These are phyloP conservation scores for Alcis repandata DNA, from an alignment of 2,888 invertebrate genomes.

Conservation along the genomic window DNA sequence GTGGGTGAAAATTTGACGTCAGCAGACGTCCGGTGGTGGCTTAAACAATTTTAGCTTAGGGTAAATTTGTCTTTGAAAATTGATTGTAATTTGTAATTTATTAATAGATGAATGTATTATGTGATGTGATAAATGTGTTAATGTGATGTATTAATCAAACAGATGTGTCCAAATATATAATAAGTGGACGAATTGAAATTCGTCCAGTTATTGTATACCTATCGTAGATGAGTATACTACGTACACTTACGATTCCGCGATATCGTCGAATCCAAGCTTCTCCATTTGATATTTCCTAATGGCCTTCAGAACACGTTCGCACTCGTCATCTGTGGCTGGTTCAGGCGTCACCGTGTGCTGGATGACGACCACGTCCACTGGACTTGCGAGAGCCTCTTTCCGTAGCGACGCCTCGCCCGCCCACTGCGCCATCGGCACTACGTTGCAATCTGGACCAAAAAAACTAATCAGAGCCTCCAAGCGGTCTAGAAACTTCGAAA, in stretches of 20 bases:
- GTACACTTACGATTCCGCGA: slow-evolving; percentile 85
- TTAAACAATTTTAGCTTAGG: no score
- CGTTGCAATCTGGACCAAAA: slow-evolving; percentile 50
- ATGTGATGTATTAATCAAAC: no score
- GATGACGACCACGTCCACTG: slow-evolving; percentile 83
- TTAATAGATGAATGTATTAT: no score
- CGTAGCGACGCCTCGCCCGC: slow-evolving; percentile 53
- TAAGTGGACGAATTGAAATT: no score
- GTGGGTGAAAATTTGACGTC: no score
- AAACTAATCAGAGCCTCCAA: no score
- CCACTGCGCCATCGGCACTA: slow-evolving; percentile 64
- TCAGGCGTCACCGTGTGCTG: slow-evolving; percentile 86
- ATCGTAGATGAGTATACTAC: not conserved
- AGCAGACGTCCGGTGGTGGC: no score
- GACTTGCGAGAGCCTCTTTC: slow-evolving; percentile 57
- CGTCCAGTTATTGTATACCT: no score
- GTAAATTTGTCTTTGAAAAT: no score
- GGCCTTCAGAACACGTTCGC: slow-evolving; percentile 67
- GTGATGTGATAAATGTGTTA: no score
- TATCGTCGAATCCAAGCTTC: slow-evolving; percentile 80
- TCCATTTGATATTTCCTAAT: slow-evolving; percentile 86
- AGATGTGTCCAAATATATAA: not conserved
- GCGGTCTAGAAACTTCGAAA: no score
- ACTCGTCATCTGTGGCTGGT: slow-evolving; percentile 74
- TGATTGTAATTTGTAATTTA: no score